Conservation (phyloP, 2,888 invertebrate species). For the Noctua comes region DNA sequence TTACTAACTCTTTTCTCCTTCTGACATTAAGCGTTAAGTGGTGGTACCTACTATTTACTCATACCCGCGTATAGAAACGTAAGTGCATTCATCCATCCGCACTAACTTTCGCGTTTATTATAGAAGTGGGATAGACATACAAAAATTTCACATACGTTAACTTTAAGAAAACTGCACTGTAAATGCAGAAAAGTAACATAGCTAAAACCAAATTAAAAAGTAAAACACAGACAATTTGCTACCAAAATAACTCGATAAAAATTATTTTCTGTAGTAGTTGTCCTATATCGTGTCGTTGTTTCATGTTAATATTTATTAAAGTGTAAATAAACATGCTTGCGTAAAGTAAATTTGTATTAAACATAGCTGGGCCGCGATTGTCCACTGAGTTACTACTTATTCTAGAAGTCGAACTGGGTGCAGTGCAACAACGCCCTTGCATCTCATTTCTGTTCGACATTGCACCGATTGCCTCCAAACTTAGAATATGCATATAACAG, state of each 20-base stretch:
- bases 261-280: not conserved
- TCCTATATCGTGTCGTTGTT: not conserved
- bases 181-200: not conserved
- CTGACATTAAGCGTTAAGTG: not conserved
- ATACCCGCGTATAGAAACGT: not conserved
- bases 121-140: not conserved
- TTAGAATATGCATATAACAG: slow-evolving; percentile 24
- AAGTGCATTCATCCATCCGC: not conserved
- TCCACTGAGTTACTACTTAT: not conserved
- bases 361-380: not conserved
- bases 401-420: not conserved
- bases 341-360: slow-evolving; percentile 1
- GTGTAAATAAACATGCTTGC: not conserved
- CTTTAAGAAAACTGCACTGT: not conserved
- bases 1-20: slow-evolving; percentile 4
- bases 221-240: not conserved
- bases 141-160: not conserved
- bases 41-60: slow-evolving; percentile 1
- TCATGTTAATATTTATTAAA: slow-evolving; percentile 2
- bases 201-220: not conserved
- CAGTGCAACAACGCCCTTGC: slow-evolving; percentile 18
- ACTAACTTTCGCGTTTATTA: not conserved
- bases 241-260: not conserved
- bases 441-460: slow-evolving; percentile 27
- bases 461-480: slow-evolving; percentile 27